Base-by-base conservation (phyloP, 2,888 invertebrate genomes). In the Stenodema calcarata region DNA sequence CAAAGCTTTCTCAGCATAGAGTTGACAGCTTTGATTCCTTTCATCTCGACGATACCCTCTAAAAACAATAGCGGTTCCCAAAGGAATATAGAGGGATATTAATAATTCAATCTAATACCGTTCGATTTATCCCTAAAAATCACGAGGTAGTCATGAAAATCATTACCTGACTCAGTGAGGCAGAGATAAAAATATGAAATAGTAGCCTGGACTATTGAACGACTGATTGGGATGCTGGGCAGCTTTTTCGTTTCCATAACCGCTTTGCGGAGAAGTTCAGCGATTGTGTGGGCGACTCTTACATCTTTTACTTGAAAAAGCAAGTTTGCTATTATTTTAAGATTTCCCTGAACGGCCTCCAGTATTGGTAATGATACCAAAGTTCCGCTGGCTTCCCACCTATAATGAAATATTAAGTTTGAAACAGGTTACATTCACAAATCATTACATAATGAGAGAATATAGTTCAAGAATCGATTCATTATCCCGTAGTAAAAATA, bases 151-250 rank as follows among this genome's bases (percentile, higher is more conserved):
- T n/a, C n/a, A n/a, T 35, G 35, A 4, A 35, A 35, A 35, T 35
- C 2, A 35, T 42, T 69, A 89, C 89, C 89, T 87, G 88, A 87
- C 80, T 87, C 85, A 42, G 88, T 78, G 9, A 89, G 82, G 76
- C 89, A 89, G 47, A 88, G 89, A 69, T 89, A 89, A 83, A 90
- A 89, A 87, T 89, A 90, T 23, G 89, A 78, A 7, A 89, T 88
- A 11, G 88, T 88, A 12, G 89, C 89, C 87, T 89, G 89, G 14
- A 89, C 88, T 42, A 89, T 83, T 73, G 88, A 88, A 18, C 89
- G 87, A 9, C 89, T 88, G 70, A 88, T 87, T 41, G 88, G 89
- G n/a, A 89, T 87, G 42, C 87, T 88, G 11, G 88, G 88, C 82
- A 87, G 86, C 44, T 87, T 88, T 44, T 87, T 88, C 12, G 88